Evolutionary conservation across 2,113 vertebrate species (phyloP).

Genomic region (Cettia cetti): DNA sequence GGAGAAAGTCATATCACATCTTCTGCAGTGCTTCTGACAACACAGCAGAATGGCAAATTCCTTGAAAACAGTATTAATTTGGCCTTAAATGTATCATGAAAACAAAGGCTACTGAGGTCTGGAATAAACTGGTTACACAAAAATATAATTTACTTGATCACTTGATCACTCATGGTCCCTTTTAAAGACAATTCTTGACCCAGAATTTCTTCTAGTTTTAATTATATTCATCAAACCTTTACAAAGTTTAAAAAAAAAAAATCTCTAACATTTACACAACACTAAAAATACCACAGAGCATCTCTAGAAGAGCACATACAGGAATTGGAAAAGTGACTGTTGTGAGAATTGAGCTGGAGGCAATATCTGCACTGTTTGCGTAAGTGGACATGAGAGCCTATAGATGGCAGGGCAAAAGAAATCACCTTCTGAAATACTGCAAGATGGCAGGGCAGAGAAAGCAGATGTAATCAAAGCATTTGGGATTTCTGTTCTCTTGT

Average conservation of each 20-base stretch:
- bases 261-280: neutral
- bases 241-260: neutral
- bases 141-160: neutral
- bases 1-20: neutral
- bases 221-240: neutral
- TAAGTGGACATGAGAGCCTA: accelerated
- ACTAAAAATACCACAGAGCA: neutral
- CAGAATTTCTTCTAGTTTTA: neutral
- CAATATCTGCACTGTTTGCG: neutral
- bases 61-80: neutral
- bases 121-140: neutral
- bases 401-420: neutral
- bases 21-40: neutral
- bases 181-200: neutral
- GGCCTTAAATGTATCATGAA: neutral
- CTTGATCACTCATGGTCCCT: neutral
- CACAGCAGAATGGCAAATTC: neutral
- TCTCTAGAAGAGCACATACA: neutral
- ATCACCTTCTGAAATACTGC: neutral
- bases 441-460: neutral
- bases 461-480: neutral
- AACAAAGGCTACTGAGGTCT: neutral
- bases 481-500: neutral
- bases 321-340: neutral
- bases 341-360: neutral